Conservation (phyloP, 2,797 vertebrate species). For the Emys orbicularis region DNA sequence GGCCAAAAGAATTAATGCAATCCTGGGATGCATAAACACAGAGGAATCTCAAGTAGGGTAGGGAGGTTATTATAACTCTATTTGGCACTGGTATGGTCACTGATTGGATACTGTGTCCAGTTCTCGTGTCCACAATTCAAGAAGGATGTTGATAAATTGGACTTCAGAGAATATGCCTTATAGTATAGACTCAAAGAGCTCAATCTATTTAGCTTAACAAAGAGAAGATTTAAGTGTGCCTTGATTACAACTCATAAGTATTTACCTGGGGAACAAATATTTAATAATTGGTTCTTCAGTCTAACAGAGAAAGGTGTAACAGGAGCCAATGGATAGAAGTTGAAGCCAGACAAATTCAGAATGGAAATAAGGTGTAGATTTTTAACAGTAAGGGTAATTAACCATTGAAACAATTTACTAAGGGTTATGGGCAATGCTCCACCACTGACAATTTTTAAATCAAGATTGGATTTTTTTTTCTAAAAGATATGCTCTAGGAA, state of each 20-base stretch:
- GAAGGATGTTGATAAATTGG: neutral
- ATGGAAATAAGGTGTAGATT: neutral
- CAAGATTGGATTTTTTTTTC: too few relatives aligned
- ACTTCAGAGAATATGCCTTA: neutral
- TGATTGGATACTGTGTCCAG: too few relatives aligned
- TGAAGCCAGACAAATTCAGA: neutral
- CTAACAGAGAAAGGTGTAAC: neutral
- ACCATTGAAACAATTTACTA: neutral
- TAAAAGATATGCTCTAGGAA: neutral
- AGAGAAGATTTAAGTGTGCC: neutral
- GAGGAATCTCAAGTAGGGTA: too few relatives aligned
- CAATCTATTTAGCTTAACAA: too few relatives aligned
- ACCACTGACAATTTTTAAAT: neutral
- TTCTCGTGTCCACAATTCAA: neutral
- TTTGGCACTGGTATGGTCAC: too few relatives aligned
- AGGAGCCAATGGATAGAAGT: neutral
- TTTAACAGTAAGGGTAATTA: neutral
- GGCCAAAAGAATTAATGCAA: too few relatives aligned
- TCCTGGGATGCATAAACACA: too few relatives aligned
- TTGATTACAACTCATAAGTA: neutral
- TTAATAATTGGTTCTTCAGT: neutral
- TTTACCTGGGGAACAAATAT: neutral
- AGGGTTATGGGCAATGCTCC: neutral
- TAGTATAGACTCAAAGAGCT: too few relatives aligned
- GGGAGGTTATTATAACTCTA: too few relatives aligned